Evolutionary conservation across 2,888 invertebrate species (phyloP).

Genomic region (Dysmachus trigonus): DNA sequence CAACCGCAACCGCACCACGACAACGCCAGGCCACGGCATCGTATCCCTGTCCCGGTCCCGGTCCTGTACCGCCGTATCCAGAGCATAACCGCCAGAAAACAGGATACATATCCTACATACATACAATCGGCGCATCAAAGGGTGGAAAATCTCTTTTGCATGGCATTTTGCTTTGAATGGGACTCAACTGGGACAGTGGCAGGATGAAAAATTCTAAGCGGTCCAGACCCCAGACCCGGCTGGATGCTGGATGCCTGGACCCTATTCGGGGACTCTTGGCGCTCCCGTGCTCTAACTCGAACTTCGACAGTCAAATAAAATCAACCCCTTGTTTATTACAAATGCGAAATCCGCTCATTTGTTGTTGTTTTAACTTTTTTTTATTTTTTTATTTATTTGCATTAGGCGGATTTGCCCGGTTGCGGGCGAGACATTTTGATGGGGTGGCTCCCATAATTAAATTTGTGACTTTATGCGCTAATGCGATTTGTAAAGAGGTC

Average conservation of each 20-base stretch:
- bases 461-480: slow-evolving; percentile 31
- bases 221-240: neutral
- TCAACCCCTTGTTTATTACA: slow-evolving; percentile 40
- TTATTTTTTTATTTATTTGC: slow-evolving; percentile 41
- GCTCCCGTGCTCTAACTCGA: neutral
- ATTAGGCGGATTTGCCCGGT: neutral
- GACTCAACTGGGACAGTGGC: slow-evolving; percentile 12
- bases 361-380: slow-evolving; percentile 41
- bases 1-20: neutral
- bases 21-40: neutral
- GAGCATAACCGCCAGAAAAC: slow-evolving; percentile 4
- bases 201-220: slow-evolving; percentile 32
- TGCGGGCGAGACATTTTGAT: neutral
- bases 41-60: neutral
- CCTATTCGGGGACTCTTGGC: neutral
- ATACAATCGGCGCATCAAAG: slow-evolving; percentile 43
- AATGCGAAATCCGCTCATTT: slow-evolving; percentile 40
- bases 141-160: slow-evolving; percentile 43
- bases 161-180: slow-evolving; percentile 37
- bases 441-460: slow-evolving; percentile 16
- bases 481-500: slow-evolving; percentile 19
- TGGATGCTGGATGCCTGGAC: neutral
- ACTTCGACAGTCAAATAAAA: slow-evolving; percentile 24
- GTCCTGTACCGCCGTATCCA: neutral
- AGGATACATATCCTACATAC: neutral